Percentiles rank a stretch among this genome's conserved stretches.
Evolutionary conservation across 2,113 vertebrate species (phyloP).

Genomic region (Percina caprodes): DNA sequence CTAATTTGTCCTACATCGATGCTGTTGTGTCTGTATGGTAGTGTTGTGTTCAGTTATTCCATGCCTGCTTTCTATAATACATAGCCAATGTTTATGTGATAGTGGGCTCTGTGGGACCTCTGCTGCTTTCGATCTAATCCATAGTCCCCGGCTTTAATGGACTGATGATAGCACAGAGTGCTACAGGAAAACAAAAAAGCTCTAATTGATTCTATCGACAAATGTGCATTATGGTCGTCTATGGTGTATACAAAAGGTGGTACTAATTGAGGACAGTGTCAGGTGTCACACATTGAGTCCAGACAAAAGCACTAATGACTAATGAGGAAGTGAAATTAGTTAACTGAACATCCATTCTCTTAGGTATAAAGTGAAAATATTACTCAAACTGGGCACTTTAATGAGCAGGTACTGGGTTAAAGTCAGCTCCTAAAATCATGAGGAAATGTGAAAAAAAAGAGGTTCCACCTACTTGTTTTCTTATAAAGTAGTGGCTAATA

Average conservation of each 20-base stretch:
- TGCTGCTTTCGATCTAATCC: constrained; percentile 62
- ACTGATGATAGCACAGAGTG: constrained; percentile 54
- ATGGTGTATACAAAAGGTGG: constrained; percentile 10
- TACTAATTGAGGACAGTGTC: constrained; percentile 52
- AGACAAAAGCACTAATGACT: constrained; percentile 48
- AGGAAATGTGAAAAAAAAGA: not conserved
- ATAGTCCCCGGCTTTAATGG: constrained; percentile 71
- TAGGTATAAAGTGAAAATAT: not conserved
- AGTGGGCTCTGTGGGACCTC: constrained; percentile 28
- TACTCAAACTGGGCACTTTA: not conserved
- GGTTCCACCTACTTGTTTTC: not conserved
- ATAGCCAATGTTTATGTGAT: constrained; percentile 52
- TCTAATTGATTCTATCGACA: constrained; percentile 70
- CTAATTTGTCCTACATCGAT: constrained; percentile 41
- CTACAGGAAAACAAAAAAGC: constrained; percentile 45
- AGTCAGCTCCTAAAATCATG: not conserved
- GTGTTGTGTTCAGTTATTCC: constrained; percentile 28
- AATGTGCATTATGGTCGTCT: constrained; percentile 57
- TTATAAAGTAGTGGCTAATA: not conserved
- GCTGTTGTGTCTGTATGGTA: constrained; percentile 18
- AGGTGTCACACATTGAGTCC: constrained; percentile 28
- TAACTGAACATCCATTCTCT: not conserved
- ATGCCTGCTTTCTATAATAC: constrained; percentile 40
- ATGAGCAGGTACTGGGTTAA: not conserved
- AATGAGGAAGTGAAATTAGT: constrained; percentile 36